Evolutionary conservation across 2,888 invertebrate species (phyloP).

Genomic region (Trachelus tabidus): DNA sequence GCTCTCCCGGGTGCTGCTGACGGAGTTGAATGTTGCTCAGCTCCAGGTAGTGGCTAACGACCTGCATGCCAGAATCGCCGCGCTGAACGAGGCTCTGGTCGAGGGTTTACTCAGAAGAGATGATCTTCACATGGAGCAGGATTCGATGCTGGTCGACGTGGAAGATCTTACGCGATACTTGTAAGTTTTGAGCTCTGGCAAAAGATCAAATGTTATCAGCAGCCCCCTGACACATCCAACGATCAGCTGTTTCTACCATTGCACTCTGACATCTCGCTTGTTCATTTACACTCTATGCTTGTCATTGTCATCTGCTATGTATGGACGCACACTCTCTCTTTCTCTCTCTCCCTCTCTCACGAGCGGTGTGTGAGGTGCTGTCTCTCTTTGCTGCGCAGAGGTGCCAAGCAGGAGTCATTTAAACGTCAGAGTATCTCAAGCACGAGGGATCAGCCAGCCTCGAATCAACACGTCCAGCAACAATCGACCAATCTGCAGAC

Average conservation of each 20-base stretch:
- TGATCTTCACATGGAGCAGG: conserved; percentile 97
- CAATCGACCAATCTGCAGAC: conserved; percentile 19
- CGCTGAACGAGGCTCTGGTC: conserved; percentile 90
- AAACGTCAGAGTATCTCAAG: conserved; percentile 40
- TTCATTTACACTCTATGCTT: neutral
- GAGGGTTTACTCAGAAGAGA: conserved; percentile 91
- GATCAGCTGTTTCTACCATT: neutral
- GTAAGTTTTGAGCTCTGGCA: conserved; percentile 69
- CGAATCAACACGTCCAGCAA: conserved; percentile 24
- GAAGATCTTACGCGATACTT: conserved; percentile 93
- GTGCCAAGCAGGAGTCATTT: conserved; percentile 62
- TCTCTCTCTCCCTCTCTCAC: conserved; percentile 44
- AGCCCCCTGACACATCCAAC: neutral
- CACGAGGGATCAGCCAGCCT: conserved; percentile 37
- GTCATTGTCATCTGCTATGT: neutral
- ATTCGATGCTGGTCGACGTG: conserved; percentile 96
- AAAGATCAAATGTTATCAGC: neutral
- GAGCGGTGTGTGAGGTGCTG: conserved; percentile 48
- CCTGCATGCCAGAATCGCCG: conserved; percentile 93
- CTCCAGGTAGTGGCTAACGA: conserved; percentile 95
- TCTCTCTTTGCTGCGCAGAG: conserved; percentile 52
- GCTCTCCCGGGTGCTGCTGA: conserved; percentile 85
- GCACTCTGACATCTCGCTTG: neutral
- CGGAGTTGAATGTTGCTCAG: conserved; percentile 94
- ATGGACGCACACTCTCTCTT: neutral